These are phyloP conservation scores for Philotrypesis tridentata DNA, from an alignment of 1,140 invertebrate species.

Conservation along the genomic window DNA sequence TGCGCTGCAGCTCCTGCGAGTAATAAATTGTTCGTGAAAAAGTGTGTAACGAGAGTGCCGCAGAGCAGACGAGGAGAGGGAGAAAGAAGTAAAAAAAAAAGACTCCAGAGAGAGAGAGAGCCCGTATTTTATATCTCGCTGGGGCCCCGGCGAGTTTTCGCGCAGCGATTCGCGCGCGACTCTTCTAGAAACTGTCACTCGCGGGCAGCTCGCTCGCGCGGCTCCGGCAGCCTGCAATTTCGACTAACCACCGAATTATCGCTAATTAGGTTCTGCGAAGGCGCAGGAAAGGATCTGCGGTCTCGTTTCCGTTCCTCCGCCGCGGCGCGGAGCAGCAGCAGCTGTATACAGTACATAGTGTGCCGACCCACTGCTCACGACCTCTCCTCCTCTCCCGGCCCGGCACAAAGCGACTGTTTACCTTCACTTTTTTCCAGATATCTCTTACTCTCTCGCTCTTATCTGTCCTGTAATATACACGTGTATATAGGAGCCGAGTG, in stretches of 20 bases:
- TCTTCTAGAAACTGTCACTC: constrained; percentile 23
- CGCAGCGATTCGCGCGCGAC: not conserved
- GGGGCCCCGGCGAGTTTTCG: not conserved
- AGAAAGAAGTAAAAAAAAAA: no score
- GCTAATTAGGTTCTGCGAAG: constrained; percentile 41
- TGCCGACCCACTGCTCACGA: not conserved
- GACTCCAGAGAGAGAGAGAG: not conserved
- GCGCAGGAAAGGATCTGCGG: constrained; percentile 55
- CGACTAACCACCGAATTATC: constrained; percentile 30
- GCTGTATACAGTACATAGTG: no score
- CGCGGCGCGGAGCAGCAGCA: no score
- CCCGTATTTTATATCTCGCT: not conserved
- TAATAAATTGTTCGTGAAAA: constrained; percentile 34
- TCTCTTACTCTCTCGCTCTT: not conserved
- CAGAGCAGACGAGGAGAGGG: no score
- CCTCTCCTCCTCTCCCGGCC: not conserved
- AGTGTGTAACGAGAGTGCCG: not conserved
- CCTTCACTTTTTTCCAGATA: not conserved
- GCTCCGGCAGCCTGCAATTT: not conserved
- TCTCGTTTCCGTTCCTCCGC: constrained; percentile 55
- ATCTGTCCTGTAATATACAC: no score
- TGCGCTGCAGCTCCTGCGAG: not conserved
- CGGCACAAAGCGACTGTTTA: not conserved
- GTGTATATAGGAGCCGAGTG: no score
- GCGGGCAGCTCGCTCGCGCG: not conserved